Evolutionary conservation across 2,113 vertebrate genomes (phyloP).

Genomic region (Sclerurus mexicanus): DNA sequence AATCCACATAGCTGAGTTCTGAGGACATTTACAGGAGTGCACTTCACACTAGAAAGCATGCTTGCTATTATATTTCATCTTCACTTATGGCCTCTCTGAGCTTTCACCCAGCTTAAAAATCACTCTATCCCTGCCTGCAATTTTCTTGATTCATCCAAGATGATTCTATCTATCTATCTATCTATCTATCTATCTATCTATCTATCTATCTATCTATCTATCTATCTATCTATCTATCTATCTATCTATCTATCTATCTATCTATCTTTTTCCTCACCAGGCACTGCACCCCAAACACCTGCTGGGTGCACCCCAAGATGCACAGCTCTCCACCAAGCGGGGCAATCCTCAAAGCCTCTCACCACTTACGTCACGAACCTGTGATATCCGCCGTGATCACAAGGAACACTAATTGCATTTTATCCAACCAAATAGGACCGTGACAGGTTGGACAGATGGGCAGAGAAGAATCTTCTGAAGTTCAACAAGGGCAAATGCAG

Average conservation of each 20-base stretch:
- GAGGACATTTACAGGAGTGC: background rate
- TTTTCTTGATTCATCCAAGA: background rate
- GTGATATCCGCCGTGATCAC: accelerated
- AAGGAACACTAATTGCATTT: background rate
- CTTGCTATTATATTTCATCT: background rate
- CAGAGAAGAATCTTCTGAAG: background rate
- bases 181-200: background rate
- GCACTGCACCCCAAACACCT: background rate
- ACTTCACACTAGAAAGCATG: background rate
- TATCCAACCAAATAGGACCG: background rate
- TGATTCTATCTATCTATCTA: accelerated
- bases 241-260: background rate
- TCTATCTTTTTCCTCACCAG: too few species aligned
- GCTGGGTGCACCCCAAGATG: accelerated
- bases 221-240: background rate
- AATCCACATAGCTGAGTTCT: background rate
- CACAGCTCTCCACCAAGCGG: accelerated
- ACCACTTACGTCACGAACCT: accelerated
- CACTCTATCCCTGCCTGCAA: background rate
- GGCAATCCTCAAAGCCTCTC: background rate
- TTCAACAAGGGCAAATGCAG: background rate
- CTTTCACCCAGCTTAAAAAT: background rate
- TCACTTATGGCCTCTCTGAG: background rate
- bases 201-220: background rate
- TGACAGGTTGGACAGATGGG: accelerated